phyloP scores from a whole-genome alignment of 2,113 vertebrate genomes.

The Chauna torquata region DNA sequence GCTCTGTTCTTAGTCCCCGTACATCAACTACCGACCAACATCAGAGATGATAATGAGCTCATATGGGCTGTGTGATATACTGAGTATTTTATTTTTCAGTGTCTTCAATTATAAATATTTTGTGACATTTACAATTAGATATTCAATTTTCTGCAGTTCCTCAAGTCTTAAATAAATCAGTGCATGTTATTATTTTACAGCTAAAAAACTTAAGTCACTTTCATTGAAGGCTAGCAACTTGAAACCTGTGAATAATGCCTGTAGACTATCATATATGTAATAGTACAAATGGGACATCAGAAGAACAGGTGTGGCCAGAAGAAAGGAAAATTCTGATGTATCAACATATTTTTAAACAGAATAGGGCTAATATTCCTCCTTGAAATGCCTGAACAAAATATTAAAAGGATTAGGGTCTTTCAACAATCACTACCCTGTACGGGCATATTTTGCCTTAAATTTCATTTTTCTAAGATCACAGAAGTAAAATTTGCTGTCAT shows the following conservation, averaged over 20 bases:
- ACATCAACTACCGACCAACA: background rate
- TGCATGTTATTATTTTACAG: background rate
- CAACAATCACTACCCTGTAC: background rate
- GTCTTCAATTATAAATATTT: background rate
- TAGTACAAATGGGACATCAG: background rate
- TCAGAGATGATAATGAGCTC: background rate
- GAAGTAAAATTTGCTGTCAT: background rate
- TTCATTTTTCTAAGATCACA: background rate
- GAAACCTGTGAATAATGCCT: background rate
- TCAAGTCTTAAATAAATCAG: background rate
- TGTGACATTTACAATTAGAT: background rate
- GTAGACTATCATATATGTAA: background rate
- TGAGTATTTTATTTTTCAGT: background rate
- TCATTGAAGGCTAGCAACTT: background rate
- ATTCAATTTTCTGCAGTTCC: background rate
- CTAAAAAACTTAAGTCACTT: background rate
- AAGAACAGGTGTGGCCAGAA: background rate
- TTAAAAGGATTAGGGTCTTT: background rate
- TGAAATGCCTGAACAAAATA: background rate
- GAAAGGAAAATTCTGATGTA: background rate
- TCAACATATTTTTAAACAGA: background rate
- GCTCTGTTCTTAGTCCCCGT: background rate
- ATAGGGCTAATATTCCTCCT: background rate
- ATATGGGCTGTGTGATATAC: background rate
- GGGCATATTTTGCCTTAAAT: background rate